Conservation (phyloP, 2,888 invertebrate genomes). For the Petrophora chlorosata region DNA sequence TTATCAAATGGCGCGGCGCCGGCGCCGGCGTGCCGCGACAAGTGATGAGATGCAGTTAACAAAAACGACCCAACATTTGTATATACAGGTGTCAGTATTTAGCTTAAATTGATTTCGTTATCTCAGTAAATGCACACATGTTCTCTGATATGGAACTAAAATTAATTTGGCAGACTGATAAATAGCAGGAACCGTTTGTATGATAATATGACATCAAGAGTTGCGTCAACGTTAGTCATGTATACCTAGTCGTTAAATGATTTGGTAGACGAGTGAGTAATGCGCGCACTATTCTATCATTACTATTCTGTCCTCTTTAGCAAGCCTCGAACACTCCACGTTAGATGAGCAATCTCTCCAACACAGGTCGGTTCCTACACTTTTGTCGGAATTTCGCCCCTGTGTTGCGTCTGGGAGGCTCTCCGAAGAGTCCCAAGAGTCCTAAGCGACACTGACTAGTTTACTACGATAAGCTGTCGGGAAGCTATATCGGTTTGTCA, state of each 20-base stretch:
- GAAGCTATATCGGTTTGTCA: too few relatives aligned
- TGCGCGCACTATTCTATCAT: slow-evolving; percentile 3
- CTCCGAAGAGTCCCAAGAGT: too few relatives aligned
- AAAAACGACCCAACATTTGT: neutral
- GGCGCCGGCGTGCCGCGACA: too few relatives aligned
- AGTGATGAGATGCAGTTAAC: neutral
- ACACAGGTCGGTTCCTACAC: too few relatives aligned
- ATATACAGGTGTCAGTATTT: slow-evolving; percentile 9
- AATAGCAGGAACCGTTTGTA: slow-evolving; percentile 3
- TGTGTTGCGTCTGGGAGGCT: too few relatives aligned
- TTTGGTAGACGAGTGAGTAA: slow-evolving; percentile 12
- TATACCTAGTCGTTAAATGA: slow-evolving; percentile 2
- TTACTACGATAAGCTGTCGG: too few relatives aligned
- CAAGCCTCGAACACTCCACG: neutral
- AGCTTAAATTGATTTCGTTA: slow-evolving; percentile 14
- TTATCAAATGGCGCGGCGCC: too few relatives aligned
- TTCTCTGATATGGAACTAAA: slow-evolving; percentile 3
- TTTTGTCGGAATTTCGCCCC: too few relatives aligned
- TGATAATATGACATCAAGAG: slow-evolving; percentile 2
- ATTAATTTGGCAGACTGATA: slow-evolving; percentile 12
- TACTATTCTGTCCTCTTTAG: neutral
- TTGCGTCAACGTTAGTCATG: slow-evolving; percentile 9
- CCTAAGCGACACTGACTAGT: too few relatives aligned
- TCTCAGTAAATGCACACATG: slow-evolving; percentile 6
- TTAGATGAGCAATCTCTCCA: too few relatives aligned